These are phyloP conservation scores for Ormia ochracea DNA, from an alignment of 2,888 invertebrate genomes.

Conservation along the genomic window DNA sequence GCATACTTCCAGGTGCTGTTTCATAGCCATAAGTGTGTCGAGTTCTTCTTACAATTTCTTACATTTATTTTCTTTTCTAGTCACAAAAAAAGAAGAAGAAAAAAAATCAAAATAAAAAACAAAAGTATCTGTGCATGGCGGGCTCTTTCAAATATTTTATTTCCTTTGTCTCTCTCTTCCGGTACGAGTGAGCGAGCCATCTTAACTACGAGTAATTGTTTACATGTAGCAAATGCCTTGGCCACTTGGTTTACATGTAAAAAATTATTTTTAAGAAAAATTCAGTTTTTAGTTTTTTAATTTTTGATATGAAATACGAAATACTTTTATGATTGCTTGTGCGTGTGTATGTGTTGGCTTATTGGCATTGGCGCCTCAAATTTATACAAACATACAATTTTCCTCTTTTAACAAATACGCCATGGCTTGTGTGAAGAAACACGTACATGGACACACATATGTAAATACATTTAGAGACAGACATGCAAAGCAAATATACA, in stretches of 20 bases:
- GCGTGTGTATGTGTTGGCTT: neutral
- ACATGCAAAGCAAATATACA: conserved; percentile 27
- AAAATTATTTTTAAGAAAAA: conserved; percentile 1
- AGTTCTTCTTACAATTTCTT: conserved; percentile 11
- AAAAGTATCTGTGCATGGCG: conserved; percentile 27
- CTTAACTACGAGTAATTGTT: conserved; percentile 1
- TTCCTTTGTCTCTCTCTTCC: neutral
- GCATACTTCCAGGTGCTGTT: conserved; percentile 10
- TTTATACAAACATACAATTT: conserved; percentile 48
- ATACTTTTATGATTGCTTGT: neutral
- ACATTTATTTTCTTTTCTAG: no score
- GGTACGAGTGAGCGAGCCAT: neutral
- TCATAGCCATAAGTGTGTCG: neutral
- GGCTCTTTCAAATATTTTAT: conserved; percentile 35
- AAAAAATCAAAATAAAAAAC: no score
- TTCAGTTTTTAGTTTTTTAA: conserved; percentile 1
- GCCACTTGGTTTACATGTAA: conserved; percentile 48
- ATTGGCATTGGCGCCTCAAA: conserved; percentile 60
- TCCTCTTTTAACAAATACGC: conserved; percentile 22
- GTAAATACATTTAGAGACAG: conserved; percentile 40
- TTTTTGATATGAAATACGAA: conserved; percentile 5
- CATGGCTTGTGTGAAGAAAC: conserved; percentile 38
- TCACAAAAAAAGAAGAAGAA: no score
- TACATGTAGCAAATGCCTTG: conserved; percentile 23
- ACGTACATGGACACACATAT: no score